Evolutionary conservation across 2,797 vertebrate species (phyloP).

Genomic region (Hypotaenidia philippensis): DNA sequence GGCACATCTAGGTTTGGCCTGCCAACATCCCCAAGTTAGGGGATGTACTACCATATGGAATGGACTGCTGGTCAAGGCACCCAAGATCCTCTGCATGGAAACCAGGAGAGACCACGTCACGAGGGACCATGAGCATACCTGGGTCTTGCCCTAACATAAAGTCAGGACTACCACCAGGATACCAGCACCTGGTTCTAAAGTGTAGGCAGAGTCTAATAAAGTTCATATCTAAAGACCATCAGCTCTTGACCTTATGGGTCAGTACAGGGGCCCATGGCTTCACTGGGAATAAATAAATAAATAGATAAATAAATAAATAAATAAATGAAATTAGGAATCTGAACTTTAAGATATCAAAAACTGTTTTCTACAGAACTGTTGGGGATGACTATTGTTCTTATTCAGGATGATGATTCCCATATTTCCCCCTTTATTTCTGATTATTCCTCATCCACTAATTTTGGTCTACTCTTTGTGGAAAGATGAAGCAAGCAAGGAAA

Average conservation of each 20-base stretch:
- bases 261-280: background rate
- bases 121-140: background rate
- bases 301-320: no score
- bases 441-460: background rate
- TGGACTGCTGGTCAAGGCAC: background rate
- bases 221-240: background rate
- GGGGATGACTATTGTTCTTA: background rate
- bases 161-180: background rate
- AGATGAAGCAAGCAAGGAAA: background rate
- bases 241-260: background rate
- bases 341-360: background rate
- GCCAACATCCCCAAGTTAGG: background rate
- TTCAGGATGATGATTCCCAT: background rate
- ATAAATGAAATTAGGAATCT: background rate
- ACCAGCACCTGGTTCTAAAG: background rate
- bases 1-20: background rate
- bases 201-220: background rate
- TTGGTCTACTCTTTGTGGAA: background rate
- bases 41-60: background rate
- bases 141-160: background rate
- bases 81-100: background rate
- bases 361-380: background rate
- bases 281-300: accelerated
- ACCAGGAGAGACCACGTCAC: background rate
- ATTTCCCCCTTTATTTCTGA: background rate